Percentiles rank a stretch among this genome's conserved stretches.
Conservation (phyloP, 2,797 vertebrate genomes). For the Lepilemur septentrionalis region DNA sequence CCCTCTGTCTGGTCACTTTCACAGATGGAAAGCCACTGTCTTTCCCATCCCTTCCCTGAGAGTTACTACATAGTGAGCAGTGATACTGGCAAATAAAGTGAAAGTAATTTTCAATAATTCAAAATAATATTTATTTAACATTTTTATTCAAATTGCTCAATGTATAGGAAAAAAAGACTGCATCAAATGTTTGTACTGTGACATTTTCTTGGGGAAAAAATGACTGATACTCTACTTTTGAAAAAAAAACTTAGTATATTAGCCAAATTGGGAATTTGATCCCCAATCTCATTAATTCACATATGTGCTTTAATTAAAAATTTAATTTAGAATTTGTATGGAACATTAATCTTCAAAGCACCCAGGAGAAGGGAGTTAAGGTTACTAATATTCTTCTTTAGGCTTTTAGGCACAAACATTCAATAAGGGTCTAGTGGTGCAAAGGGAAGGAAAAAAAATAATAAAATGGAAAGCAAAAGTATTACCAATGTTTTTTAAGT, state of each 20-base stretch:
- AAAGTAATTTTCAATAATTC: constrained; percentile 11
- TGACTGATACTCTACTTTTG: not conserved
- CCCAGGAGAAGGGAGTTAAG: not conserved
- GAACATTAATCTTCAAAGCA: constrained; percentile 45
- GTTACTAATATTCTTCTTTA: constrained; percentile 47
- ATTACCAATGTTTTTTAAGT: not conserved
- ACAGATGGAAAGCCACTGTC: not conserved
- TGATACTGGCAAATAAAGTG: not conserved
- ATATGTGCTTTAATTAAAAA: constrained; percentile 62
- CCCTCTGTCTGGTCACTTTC: not conserved
- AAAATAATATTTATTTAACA: constrained; percentile 1
- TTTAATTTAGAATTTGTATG: constrained; percentile 59
- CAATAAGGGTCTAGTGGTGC: not conserved
- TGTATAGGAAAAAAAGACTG: not conserved
- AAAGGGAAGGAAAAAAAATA: not conserved
- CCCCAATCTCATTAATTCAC: constrained; percentile 55
- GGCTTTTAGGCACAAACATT: not conserved
- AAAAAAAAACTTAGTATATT: constrained; percentile 14
- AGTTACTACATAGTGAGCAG: not conserved
- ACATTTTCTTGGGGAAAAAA: not conserved
- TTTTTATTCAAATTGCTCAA: not conserved
- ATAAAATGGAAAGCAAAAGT: not conserved
- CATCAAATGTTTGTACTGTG: constrained; percentile 13
- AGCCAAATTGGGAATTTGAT: constrained; percentile 47
- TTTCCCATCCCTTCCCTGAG: not conserved